Percentiles rank a stretch among this genome's conserved stretches.
Conservation (phyloP, 2,113 vertebrate genomes). For the Halcyon malimbica region DNA sequence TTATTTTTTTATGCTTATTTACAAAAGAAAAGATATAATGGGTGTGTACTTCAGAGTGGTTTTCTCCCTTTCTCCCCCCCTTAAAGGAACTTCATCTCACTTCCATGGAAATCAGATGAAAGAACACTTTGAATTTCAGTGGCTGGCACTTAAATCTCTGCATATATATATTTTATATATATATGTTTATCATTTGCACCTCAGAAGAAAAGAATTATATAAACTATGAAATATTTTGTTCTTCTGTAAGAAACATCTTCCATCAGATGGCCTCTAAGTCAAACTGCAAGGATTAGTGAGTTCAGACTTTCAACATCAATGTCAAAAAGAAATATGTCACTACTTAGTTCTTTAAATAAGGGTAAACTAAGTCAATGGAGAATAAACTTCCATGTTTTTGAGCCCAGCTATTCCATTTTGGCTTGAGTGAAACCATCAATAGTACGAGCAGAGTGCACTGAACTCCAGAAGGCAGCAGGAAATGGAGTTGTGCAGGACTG, state of each 20-base stretch:
- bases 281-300: background rate
- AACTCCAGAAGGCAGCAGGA: background rate
- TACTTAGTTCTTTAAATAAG: background rate
- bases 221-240: background rate
- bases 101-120: background rate
- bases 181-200: background rate
- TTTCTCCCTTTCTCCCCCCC: background rate
- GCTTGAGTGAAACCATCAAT: background rate
- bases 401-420: background rate
- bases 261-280: constrained; percentile 38
- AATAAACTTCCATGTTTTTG: background rate
- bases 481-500: fast-evolving
- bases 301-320: background rate
- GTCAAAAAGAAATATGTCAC: background rate
- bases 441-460: background rate
- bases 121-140: background rate
- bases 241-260: background rate
- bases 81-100: background rate
- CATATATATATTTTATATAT: too few relatives aligned
- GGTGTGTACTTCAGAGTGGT: background rate
- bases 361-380: background rate
- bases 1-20: background rate
- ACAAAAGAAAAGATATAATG: background rate
- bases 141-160: background rate
- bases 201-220: background rate